Base-by-base conservation (phyloP, 2,797 vertebrate species). In the Hybognathus amarus region DNA sequence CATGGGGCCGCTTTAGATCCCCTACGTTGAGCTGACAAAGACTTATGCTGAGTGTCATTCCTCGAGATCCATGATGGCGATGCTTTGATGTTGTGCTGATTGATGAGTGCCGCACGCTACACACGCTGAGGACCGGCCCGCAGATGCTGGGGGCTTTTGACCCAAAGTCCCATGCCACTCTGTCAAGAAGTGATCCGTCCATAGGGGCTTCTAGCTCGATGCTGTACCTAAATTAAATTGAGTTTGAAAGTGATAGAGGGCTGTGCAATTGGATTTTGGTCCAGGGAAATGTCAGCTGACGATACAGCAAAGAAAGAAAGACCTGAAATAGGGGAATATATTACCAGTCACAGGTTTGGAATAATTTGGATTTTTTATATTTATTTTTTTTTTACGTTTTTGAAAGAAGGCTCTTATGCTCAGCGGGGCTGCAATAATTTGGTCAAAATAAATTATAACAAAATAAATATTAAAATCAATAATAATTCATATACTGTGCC, bases 81-180 rank as follows among this genome's bases (percentile, higher is more conserved):
- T 87, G 86, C 89, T 91, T 68, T 91, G 92, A 92, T 90, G 88
- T 83, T 86, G 85, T 88, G 71, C 87, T 94, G 93, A 94, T 92
- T 90, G 91, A 95, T 93, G 91, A 93, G 89, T 87, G 85, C 88
- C 90, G 42, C 59, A 45, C 3, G n/a, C 45, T n/a, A n/a, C 30
- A 52, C 30, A 33, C 67, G 38, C 71, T 3, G 66, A 63, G 75
- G 54, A 69, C 54, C 17, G 15, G 24, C 56, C 74, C 10, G 20
- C 75, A 78, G 67, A 71, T 63, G 42, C 30, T 70, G 30, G 70
- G 82, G 70, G 85, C 80, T 78, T 82, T 85, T 68, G 80, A 85
- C 80, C 80, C 11, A 66, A 75, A 27, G 68, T 52, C 56, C 68
- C 24, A 63, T 22, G 74, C 27, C 56, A 56, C 79, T 78, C 61